Percentiles rank a stretch among this genome's conserved stretches.
Conservation (phyloP, 2,888 invertebrate genomes). For the Callinectes sapidus region DNA sequence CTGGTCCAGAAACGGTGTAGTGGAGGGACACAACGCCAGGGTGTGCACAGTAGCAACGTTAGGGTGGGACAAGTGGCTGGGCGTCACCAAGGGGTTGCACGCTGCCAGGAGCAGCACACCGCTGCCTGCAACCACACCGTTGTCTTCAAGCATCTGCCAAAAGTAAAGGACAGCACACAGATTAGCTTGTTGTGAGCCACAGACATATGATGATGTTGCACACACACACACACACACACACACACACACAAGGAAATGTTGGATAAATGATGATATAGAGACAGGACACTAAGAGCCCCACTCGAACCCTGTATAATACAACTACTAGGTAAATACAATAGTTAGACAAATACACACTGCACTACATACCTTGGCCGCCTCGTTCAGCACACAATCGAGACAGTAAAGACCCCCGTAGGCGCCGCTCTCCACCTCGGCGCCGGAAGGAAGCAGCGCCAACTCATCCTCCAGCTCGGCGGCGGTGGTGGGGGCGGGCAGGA, state of each 20-base stretch:
- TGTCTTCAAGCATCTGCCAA: constrained; percentile 64
- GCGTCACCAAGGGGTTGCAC: constrained; percentile 55
- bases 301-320: too few relatives aligned
- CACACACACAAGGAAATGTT: too few relatives aligned
- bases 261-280: too few relatives aligned
- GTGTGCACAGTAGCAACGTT: constrained; percentile 61
- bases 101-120: constrained; percentile 64
- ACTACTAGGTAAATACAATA: too few relatives aligned
- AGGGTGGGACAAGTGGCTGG: neutral
- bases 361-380: constrained; percentile 65
- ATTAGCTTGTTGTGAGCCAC: neutral
- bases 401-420: constrained; percentile 70
- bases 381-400: constrained; percentile 63
- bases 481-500: constrained; percentile 67
- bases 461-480: constrained; percentile 64
- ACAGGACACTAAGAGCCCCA: too few relatives aligned
- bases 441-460: constrained; percentile 65
- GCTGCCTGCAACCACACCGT: constrained; percentile 54
- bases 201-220: neutral
- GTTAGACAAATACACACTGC: neutral
- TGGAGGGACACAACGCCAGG: constrained; percentile 59
- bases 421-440: constrained; percentile 64
- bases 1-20: constrained; percentile 62
- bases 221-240: too few relatives aligned
- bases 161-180: neutral